Base-by-base conservation (phyloP, 2,113 vertebrate genomes). In the Boleophthalmus pectinirostris region DNA sequence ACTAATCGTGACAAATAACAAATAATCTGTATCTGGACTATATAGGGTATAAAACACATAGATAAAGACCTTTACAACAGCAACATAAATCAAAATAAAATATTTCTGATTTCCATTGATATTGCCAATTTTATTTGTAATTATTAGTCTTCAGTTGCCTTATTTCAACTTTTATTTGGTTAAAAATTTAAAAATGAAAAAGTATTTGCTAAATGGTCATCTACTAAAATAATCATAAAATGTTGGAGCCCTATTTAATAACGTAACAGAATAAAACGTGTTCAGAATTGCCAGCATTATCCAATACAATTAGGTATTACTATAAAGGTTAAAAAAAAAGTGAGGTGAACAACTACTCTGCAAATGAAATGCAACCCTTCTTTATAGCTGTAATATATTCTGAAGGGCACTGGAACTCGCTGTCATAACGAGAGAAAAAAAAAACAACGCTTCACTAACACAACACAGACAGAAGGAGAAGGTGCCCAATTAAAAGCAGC, bases 401-500 rank as follows among this genome's bases (percentile, higher is more conserved):
- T 56, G 47, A 73, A 73, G 25, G 72, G 64, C 69, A 68, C 21
- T 35, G 46, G 29, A 51, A 63, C 64, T 72, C 46, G 43, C 72
- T 70, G 77, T 72, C 75, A 63, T 68, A 68, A 73, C 8, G 57
- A 57, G 77, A 78, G 10, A 43, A 43, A 43, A 43, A 43, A 38
- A 43, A 43, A 43, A 43, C 9, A 43, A 67, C 57, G 53, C 63
- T 38, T 54, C 74, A 72, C 70, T 69, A 74, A 80, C 82, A 70
- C 70, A 77, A 51, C 61, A 29, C 58, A n/a, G 65, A 66, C 11
- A 49, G 69, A 82, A 77, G 77, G 81, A 88, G 77, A 54, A 23
- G 67, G 45, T 18, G 75, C 46, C 82, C 87, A 91, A 89, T 89
- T 89, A 88, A 82, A 86, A 81, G 58, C 73, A 72, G 72, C 72